Evolutionary conservation across 2,888 invertebrate species (phyloP).

Genomic region (Steinernema hermaphroditum): DNA sequence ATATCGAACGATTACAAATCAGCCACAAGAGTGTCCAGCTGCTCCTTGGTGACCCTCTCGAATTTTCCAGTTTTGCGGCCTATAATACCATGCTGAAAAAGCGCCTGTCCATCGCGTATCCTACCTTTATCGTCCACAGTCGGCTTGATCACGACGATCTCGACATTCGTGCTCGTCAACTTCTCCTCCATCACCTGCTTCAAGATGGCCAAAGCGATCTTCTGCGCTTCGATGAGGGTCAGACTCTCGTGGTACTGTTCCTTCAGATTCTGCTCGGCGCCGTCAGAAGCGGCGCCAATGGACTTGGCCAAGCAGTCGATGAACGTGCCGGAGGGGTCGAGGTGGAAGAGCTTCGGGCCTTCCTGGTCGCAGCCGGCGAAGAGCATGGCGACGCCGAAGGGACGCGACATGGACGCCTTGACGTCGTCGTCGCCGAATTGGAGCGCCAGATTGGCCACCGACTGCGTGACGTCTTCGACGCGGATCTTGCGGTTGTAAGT

Average conservation of each 20-base stretch:
- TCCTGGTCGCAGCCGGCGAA: slow-evolving; percentile 87
- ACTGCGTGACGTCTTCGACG: slow-evolving; percentile 95
- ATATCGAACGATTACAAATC: slow-evolving; percentile 34
- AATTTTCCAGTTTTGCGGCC: slow-evolving; percentile 25
- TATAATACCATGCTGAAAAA: neutral
- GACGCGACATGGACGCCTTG: slow-evolving; percentile 81
- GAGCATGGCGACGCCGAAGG: slow-evolving; percentile 96
- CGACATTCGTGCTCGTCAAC: slow-evolving; percentile 91
- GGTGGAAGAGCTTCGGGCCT: slow-evolving; percentile 81
- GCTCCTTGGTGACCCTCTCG: slow-evolving; percentile 41
- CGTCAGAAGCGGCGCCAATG: slow-evolving; percentile 98
- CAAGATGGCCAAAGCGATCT: slow-evolving; percentile 84
- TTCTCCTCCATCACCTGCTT: slow-evolving; percentile 99
- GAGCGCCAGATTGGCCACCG: slow-evolving; percentile 97
- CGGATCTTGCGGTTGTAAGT: slow-evolving; percentile 65
- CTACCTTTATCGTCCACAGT: slow-evolving; percentile 53
- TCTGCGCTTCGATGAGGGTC: slow-evolving; percentile 89
- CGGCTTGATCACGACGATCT: slow-evolving; percentile 71
- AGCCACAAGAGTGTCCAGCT: slow-evolving; percentile 39
- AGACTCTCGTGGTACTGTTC: slow-evolving; percentile 75
- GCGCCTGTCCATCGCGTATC: neutral
- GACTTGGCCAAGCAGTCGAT: slow-evolving; percentile 97
- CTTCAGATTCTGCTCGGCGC: slow-evolving; percentile 90
- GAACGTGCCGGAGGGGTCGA: slow-evolving; percentile 86
- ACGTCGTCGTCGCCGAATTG: slow-evolving; percentile 98